A percentile compares a stretch with the other conserved stretches of the same genome.
Evolutionary conservation across 2,113 vertebrate species (phyloP).

Genomic region (Pluvianellus socialis): DNA sequence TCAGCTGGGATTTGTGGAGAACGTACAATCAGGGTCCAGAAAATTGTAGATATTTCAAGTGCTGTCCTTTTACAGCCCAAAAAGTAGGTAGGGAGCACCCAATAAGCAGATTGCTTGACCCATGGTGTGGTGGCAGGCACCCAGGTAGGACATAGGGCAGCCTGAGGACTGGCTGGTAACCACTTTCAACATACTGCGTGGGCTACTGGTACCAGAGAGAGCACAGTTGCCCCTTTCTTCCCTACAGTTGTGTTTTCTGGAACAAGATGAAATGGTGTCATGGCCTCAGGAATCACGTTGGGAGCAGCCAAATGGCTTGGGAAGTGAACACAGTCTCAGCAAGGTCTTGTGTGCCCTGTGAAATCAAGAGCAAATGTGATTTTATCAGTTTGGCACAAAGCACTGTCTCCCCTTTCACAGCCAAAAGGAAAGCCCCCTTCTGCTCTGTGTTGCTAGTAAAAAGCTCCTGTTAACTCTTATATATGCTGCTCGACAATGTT

Average conservation of each 20-base stretch:
- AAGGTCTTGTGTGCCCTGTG: background rate
- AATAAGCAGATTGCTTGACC: background rate
- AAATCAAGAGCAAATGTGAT: background rate
- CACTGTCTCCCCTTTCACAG: background rate
- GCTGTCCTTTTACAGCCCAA: background rate
- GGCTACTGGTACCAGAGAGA: background rate
- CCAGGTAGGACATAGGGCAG: background rate
- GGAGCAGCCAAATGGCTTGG: background rate
- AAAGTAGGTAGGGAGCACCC: background rate
- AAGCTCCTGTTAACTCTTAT: background rate
- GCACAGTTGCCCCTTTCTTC: background rate
- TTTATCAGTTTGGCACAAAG: background rate
- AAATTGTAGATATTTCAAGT: background rate
- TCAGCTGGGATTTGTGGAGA: background rate
- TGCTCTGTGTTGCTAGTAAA: background rate
- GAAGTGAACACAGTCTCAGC: background rate
- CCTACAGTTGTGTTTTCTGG: background rate
- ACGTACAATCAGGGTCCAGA: background rate
- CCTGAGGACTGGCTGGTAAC: background rate
- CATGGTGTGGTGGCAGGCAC: background rate
- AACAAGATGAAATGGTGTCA: background rate
- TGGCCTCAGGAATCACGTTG: background rate
- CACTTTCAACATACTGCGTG: background rate
- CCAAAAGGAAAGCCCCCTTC: background rate
- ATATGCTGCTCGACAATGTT: rapidly evolving